These are phyloP conservation scores for Idaea biselata DNA, from an alignment of 2,888 invertebrate species.

Conservation along the genomic window DNA sequence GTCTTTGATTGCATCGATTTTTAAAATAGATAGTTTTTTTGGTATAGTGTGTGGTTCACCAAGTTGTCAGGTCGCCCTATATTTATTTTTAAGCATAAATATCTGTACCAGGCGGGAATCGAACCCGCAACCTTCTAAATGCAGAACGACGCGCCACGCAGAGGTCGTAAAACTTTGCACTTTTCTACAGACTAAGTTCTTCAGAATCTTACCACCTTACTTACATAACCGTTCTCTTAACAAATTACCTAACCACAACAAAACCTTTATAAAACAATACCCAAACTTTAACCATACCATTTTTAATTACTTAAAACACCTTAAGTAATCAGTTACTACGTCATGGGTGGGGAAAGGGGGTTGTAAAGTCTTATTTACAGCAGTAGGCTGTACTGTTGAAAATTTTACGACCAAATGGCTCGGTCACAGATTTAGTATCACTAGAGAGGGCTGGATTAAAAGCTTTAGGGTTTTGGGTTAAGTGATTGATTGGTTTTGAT, in stretches of 20 bases:
- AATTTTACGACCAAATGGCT: slow-evolving; percentile 47
- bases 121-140: no score
- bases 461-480: slow-evolving; percentile 7
- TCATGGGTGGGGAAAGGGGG: slow-evolving; percentile 26
- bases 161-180: no score
- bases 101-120: no score
- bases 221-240: background rate
- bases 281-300: slow-evolving; percentile 1
- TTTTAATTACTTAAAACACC: slow-evolving; percentile 20
- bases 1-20: no score
- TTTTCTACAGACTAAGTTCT: no score
- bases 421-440: slow-evolving; percentile 6
- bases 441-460: slow-evolving; percentile 27
- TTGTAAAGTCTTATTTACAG: slow-evolving; percentile 58
- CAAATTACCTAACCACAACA: background rate
- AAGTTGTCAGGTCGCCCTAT: no score
- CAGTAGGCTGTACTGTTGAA: slow-evolving; percentile 45
- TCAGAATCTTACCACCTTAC: no score
- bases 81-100: no score
- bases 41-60: no score
- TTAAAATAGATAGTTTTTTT: no score
- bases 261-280: slow-evolving; percentile 3
- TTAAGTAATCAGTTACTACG: slow-evolving; percentile 31
- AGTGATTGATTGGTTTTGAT: slow-evolving; percentile 11
- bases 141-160: no score